Conservation (phyloP, 2,797 vertebrate genomes). For the Pempheris klunzingeri region DNA sequence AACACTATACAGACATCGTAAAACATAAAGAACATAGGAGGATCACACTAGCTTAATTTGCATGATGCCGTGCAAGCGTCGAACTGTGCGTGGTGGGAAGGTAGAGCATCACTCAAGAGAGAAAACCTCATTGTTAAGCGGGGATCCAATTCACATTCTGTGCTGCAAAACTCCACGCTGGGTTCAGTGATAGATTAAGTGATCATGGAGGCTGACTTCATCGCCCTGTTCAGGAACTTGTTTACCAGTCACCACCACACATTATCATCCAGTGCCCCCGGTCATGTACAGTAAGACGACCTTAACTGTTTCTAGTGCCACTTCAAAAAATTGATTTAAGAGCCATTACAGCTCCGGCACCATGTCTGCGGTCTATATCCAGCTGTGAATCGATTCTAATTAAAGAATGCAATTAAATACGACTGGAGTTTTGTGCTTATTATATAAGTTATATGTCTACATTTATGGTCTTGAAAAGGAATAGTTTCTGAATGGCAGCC, state of each 20-base stretch:
- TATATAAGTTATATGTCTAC: conserved; percentile 2
- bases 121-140: neutral
- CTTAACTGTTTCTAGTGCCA: neutral
- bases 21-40: neutral
- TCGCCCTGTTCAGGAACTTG: neutral
- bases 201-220: neutral
- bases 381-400: neutral
- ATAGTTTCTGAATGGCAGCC: neutral
- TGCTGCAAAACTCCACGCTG: neutral
- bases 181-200: conserved; percentile 2
- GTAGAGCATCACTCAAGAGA: neutral
- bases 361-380: neutral
- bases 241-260: neutral
- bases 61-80: neutral
- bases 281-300: neutral
- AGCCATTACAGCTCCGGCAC: neutral
- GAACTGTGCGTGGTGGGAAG: neutral
- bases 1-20: neutral
- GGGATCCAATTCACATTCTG: neutral
- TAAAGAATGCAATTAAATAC: conserved; percentile 2
- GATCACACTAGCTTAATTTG: neutral
- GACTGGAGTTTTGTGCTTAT: conserved; percentile 6
- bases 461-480: conserved; percentile 11
- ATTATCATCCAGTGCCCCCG: neutral
- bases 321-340: neutral